Percentiles rank a stretch among this genome's conserved stretches.
Conservation (phyloP, 2,888 invertebrate genomes). For the Tuta absoluta region DNA sequence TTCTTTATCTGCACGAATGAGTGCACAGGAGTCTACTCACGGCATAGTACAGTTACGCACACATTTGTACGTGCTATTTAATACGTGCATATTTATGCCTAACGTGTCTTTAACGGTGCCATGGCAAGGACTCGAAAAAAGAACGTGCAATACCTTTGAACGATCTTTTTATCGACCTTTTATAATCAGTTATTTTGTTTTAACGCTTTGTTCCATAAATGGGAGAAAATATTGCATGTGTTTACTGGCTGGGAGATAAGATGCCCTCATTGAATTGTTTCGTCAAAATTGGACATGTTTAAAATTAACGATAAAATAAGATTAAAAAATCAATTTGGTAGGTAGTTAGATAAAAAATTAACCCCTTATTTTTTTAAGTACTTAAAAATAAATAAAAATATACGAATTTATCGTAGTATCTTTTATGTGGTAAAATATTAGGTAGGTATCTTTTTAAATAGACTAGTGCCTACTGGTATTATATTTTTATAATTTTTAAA, state of each 20-base stretch:
- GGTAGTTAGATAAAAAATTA: too few species aligned
- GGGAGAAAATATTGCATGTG: slow-evolving; percentile 45
- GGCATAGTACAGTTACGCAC: slow-evolving; percentile 72
- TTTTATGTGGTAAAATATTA: too few species aligned
- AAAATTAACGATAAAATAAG: not conserved
- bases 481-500: not conserved
- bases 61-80: slow-evolving; percentile 69
- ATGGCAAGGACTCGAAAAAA: slow-evolving; percentile 62
- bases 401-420: too few species aligned
- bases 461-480: too few species aligned
- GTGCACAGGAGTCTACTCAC: slow-evolving; percentile 55
- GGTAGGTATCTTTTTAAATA: slow-evolving; percentile 27
- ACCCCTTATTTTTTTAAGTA: too few species aligned
- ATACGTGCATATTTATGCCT: slow-evolving; percentile 78
- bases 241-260: slow-evolving; percentile 33
- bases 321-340: too few species aligned
- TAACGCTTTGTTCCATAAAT: slow-evolving; percentile 34
- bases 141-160: slow-evolving; percentile 47
- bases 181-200: slow-evolving; percentile 27
- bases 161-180: slow-evolving; percentile 42
- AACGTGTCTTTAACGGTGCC: slow-evolving; percentile 74
- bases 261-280: slow-evolving; percentile 30
- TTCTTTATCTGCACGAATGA: slow-evolving; percentile 54
- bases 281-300: not conserved
- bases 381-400: too few species aligned